Conservation (phyloP, 2,888 invertebrate species). For the Agonopterix arenella region DNA sequence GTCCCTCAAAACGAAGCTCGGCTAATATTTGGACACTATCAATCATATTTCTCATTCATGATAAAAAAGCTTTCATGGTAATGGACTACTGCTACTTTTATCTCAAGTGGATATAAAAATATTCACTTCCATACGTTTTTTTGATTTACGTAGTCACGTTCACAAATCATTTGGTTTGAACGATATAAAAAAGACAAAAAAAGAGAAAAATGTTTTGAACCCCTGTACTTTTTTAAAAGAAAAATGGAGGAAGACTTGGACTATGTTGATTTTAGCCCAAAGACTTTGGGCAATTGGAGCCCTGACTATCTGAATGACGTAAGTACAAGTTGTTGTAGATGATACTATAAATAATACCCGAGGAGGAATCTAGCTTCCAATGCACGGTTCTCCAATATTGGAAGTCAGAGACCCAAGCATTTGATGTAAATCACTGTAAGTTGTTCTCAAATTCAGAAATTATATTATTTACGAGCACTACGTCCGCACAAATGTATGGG, state of each 20-base stretch:
- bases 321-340: conserved; percentile 16
- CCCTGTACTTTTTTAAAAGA: background rate
- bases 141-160: background rate
- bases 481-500: background rate
- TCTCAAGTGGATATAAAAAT: conserved; percentile 36
- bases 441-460: no score
- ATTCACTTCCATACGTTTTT: conserved; percentile 3
- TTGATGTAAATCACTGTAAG: no score
- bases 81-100: conserved; percentile 57
- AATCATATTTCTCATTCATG: conserved; percentile 23
- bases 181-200: no score
- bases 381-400: no score
- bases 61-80: conserved; percentile 71
- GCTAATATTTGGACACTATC: conserved; percentile 21
- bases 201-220: no score
- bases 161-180: no score
- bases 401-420: no score
- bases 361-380: no score
- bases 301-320: conserved; percentile 41
- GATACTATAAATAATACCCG: no score
- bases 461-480: no score
- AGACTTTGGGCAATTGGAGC: conserved; percentile 30
- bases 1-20: background rate
- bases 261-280: conserved; percentile 15
- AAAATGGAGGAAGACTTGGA: conserved; percentile 20